Base-by-base conservation (phyloP, 1,140 invertebrate genomes). In the Popillia japonica region DNA sequence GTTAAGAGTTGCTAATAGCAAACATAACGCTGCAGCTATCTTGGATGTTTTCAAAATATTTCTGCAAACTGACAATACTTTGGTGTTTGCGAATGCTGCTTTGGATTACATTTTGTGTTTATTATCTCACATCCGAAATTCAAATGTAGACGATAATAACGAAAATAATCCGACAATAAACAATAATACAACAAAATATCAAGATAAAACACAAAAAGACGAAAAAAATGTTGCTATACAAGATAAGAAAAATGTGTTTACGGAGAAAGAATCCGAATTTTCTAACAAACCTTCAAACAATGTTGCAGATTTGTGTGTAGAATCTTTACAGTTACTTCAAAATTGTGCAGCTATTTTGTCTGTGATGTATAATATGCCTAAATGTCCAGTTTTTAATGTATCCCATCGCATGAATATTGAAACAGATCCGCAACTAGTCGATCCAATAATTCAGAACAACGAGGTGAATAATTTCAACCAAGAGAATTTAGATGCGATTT, bases 281-380 rank as follows among this genome's bases (percentile, higher is more conserved):
- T 34, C 78, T 9, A 44, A 74, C 9, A 78, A 80, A 72, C 6
- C 80, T 7, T n/a, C 72, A 9, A 40, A 76, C 27, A 80, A 83
- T 6, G 79, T 82, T 0, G 79, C 92, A 2, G 92, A 95, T 84
- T 90, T 97, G 78, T 95, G 95, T 82, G 90, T 95, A 59, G 95
- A 96, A 82, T 95, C 96, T 6, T 86, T 98, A 2, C 94, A 94
- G 79, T 96, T 97, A 82, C 88, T 98, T 14, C 90, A 96, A 82
- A 94, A 92, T 80, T 97, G 95, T 85, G 94, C 93, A 79, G 91
- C 93, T 78, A 97, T 98, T 78, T 87, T 98, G 40, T 92, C 94
- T 0, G 95, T 95, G 81, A 98, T 98, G 95, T 96, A 96, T 86
- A 93, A 93, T 83, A 98, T 98, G 96, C 96, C 96, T 17, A 95